These are phyloP conservation scores for Lydus trimaculatus DNA, from an alignment of 2,888 invertebrate species.

Conservation along the genomic window DNA sequence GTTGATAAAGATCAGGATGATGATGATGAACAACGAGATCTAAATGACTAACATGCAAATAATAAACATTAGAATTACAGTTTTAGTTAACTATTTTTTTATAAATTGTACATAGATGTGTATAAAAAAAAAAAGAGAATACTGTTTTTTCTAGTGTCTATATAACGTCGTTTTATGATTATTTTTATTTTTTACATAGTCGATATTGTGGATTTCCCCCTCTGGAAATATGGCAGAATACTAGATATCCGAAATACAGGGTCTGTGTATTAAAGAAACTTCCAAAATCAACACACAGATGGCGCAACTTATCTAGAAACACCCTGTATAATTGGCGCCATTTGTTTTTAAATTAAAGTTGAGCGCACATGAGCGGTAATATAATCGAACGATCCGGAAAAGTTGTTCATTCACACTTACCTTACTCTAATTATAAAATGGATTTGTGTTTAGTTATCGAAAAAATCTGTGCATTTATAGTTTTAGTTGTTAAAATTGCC, in stretches of 20 bases:
- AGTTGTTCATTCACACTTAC: too few species aligned
- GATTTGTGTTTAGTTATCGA: neutral
- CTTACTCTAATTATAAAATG: neutral
- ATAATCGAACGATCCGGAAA: too few species aligned
- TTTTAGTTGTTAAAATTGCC: neutral
- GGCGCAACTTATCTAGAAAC: too few species aligned
- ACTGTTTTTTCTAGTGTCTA: conserved; percentile 26
- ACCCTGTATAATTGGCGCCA: too few species aligned
- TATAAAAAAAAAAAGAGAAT: conserved; percentile 29
- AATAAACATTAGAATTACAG: conserved; percentile 23
- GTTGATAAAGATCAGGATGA: conserved; percentile 30
- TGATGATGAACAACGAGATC: conserved; percentile 30
- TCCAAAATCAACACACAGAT: too few species aligned
- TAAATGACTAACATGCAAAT: conserved; percentile 31
- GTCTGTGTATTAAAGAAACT: neutral
- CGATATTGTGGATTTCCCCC: neutral
- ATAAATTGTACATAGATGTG: conserved; percentile 39
- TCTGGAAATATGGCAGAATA: neutral
- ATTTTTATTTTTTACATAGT: conserved; percentile 33
- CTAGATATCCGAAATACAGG: neutral
- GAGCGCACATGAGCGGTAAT: too few species aligned
- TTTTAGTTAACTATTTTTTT: conserved; percentile 38
- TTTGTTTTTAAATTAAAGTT: too few species aligned
- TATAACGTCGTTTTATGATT: neutral
- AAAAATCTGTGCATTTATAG: neutral